Base-by-base conservation (phyloP, 2,113 vertebrate genomes). In the Mugil cephalus region DNA sequence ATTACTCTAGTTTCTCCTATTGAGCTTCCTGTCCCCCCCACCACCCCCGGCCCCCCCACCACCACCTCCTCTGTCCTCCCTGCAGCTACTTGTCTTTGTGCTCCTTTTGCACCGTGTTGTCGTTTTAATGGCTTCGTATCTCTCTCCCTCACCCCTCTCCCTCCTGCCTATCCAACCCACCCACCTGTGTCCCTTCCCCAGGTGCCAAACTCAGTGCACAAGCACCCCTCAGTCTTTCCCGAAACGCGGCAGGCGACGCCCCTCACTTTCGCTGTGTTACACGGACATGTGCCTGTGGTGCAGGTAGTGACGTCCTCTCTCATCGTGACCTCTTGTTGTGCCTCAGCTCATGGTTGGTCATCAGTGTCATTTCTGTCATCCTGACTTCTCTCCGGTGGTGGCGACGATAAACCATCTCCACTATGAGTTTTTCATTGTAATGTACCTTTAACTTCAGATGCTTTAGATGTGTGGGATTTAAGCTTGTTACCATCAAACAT, bases 211-310 rank as follows among this genome's bases (percentile, higher is more conserved):
- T 95, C 97, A 94, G 95, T 96, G 92, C 98, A 98, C 95, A 98
- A 96, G 95, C 96, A 96, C 93, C 97, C 97, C 94, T 99, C 97
- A 93, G 96, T 99, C 93, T 98, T 97, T 93, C 96, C 96, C 1
- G 98, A 99, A 96, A 98, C 96, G 69, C 96, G 97, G 91, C 98
- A 99, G 95, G 98, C 96, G 95, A 99, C 98, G 86, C 95, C 98
- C 86, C 95, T 99, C 95, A 99, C 98, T 90, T 99, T 99, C 92
- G 97, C 98, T 87, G 96, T 99, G 93, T 96, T 99, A 85, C 97
- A 98, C 89, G 97, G 97, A 95, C 98, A 99, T 94, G 96, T 99
- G 93, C 97, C 98, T 91, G 97, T 99, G 94, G 96, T 98, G 93
- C 98, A 99, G 98, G 98, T 99, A 94, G 92, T 92, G 80, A 92